Base-by-base conservation (phyloP, 2,888 invertebrate genomes). In the Lissocephala sabroskyi region DNA sequence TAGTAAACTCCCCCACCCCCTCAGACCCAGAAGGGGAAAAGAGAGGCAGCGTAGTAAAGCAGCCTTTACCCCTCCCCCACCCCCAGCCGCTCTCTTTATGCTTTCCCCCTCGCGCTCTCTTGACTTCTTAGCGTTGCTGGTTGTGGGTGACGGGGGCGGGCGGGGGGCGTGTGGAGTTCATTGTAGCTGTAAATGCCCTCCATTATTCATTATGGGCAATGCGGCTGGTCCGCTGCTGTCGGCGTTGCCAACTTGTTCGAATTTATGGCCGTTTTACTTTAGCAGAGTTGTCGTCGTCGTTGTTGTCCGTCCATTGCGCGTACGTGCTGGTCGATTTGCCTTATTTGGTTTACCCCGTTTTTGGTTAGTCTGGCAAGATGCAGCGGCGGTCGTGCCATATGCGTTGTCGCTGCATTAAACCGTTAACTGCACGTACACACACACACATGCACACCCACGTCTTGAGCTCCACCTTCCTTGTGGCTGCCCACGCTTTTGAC, bases 241-340 rank as follows among this genome's bases (percentile, higher is more conserved):
- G 66, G 63, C 56, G 71, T 75, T n/a, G n/a, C 66, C 76, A 71
- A 71, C 76, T 71, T 71, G 73, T 75, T 65, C 65, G 65, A 40
- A 41, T 28, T 35, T 29, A 13, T 71, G 54, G 55, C 56, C 59
- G 52, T 57, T 70, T 66, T 70, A 70, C 66, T 67, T 52, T 35
- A 19, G n/a, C 18, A 29, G n/a, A 10, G 52, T 23, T 37, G 40
- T 42, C 39, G 28, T 45, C 40, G 37, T 42, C 42, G 10, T 37
- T 39, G 41, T 52, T 52, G 46, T 42, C 26, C 41, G 16, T 48
- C 59, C 40, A 50, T 41, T 66, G 61, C 65, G 60, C 62, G 67
- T 62, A 23, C 23, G 23, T 55, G 65, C 60, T n/a, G n/a, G n/a
- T n/a, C n/a, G n/a, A n/a, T n/a, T 67, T 59, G 49, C 60, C 77